Evolutionary conservation across 2,113 vertebrate species (phyloP), one percentile per base, ranked within the genome.

Genomic region (Promerops cafer): DNA sequence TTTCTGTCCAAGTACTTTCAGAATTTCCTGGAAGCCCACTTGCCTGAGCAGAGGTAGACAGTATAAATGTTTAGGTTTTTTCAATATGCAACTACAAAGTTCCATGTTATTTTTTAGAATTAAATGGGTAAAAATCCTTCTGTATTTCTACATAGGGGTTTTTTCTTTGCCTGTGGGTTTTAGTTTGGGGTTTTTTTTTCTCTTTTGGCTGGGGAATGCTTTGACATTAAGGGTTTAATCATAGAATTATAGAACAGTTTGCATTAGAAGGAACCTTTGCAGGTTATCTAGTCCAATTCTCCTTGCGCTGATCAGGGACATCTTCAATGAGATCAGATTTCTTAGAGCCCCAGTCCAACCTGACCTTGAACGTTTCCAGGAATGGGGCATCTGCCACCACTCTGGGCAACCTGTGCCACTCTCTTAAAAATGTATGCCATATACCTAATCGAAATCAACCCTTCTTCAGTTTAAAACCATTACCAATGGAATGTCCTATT

Each of bases 401-500:
- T 87, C 40, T 49, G 13, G 33, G 16, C 10, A 76, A 22, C 7
- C 13, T 12, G 6, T 60, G 26, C 18, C 31, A 65, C 16, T 31
- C 27, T 54, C 45, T 24, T 23, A 3, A 87, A 79, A 11, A 31
- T 6, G 7, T 24, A 50, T 70, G 31, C 24, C 28, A 64, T 17
- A 21, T 17, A n/a, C 31, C 27, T 42, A 57, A 37, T 14, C 1
- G 1, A n/a, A 80, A 75, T 49, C 0, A 1, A 31, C 16, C 11
- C 16, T 66, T 45, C 31, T 76, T 70, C 28, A 53, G 49, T 53
- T 83, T 75, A 75, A 91, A 88, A 57, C 10, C 39, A 39, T 39
- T 64, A 16, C 7, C 4, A 21, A 12, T 65, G 63, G 6, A 30
- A 64, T 11, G 9, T 31, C 15, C 8, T 59, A 23, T n/a, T 42